A percentile compares a stretch with the other conserved stretches of the same genome.
Conservation (phyloP, 92 coral and sea anemone species). For the Pocillopora meandrina region DNA sequence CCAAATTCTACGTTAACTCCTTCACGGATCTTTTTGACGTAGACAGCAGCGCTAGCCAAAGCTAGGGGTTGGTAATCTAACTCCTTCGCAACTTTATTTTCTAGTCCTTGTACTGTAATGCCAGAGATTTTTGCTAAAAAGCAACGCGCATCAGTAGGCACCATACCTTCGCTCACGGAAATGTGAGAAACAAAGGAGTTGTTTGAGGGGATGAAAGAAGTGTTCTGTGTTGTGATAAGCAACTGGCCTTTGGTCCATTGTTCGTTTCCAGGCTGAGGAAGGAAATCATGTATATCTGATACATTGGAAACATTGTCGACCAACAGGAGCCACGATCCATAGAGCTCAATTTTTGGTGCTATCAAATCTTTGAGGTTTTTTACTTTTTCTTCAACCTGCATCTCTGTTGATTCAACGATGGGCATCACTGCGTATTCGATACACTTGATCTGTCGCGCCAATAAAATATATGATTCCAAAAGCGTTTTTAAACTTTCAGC, state of each 20-base stretch:
- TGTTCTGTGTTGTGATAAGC: background rate
- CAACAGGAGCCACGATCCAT: conserved; percentile 30
- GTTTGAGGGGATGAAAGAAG: conserved; percentile 1
- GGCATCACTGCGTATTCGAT: background rate
- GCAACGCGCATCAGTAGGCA: background rate
- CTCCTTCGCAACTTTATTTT: conserved; percentile 35
- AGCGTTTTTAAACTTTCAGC: background rate
- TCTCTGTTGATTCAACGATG: background rate
- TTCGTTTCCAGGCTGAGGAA: conserved; percentile 35
- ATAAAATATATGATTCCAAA: background rate
- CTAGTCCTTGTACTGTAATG: background rate
- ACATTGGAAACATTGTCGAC: conserved; percentile 21
- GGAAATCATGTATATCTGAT: background rate
- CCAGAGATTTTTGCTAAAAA: background rate
- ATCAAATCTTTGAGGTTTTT: conserved; percentile 14
- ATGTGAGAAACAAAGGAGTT: conserved; percentile 18
- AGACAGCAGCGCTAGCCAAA: conserved; percentile 60
- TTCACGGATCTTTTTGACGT: conserved; percentile 18
- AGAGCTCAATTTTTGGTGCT: conserved; percentile 6
- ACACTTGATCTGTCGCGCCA: background rate
- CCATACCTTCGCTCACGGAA: conserved; percentile 26
- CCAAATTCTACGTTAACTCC: background rate
- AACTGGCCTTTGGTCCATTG: conserved; percentile 39
- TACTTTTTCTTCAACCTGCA: conserved; percentile 29
- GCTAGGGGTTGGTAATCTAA: conserved; percentile 69